Base-by-base conservation (phyloP, 2,797 vertebrate species). In the Falco columbarius region DNA sequence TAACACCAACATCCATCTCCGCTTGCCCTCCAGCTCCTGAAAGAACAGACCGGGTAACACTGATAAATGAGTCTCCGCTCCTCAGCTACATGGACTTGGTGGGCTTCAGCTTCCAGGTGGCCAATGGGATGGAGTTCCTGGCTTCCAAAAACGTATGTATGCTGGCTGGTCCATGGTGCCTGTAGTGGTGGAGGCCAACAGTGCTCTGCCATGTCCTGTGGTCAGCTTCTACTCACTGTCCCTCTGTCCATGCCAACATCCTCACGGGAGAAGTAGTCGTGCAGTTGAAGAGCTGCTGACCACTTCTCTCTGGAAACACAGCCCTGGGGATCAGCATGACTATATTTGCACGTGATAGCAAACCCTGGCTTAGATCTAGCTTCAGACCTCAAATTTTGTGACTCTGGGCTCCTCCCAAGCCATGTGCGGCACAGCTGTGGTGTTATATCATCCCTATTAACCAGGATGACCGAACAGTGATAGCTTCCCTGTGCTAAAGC, bases 91-190 rank as follows among this genome's bases (percentile, higher is more conserved):
- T 98, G 7, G 99, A 99, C 93, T 98, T 99, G 16, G 97, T 99
- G 96, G 99, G 99, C 87, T 99, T 99, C 98, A 99, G 99, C 97
- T 99, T 99, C 97, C 99, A 99, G 94, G 99, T 99, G 97, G 99
- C 99, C 30, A 99, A 99, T 40, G 99, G 99, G 94, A 99, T 99
- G 99, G 99, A 99, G 92, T 99, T 99, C 97, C 98, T 99, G 51
- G 99, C 99, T 59, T 99, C 99, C 72, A 99, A 99, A 98, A 99
- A 99, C 1, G 99, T 99, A 98, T 0, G 99, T 98, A 85, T 40
- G 24, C 42, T 65, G 11, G 8, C 83, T 52, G 32, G 9, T 20
- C 40, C 1, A 2, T n/a, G n/a, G 73, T 63, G 51, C 42, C 65
- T 58, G 40, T 3, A 7, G 51, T 2, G 4, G 22, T 26, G 18